These are phyloP conservation scores for Myotis vivesi DNA, from an alignment of 2,797 vertebrate genomes.

Conservation along the genomic window DNA sequence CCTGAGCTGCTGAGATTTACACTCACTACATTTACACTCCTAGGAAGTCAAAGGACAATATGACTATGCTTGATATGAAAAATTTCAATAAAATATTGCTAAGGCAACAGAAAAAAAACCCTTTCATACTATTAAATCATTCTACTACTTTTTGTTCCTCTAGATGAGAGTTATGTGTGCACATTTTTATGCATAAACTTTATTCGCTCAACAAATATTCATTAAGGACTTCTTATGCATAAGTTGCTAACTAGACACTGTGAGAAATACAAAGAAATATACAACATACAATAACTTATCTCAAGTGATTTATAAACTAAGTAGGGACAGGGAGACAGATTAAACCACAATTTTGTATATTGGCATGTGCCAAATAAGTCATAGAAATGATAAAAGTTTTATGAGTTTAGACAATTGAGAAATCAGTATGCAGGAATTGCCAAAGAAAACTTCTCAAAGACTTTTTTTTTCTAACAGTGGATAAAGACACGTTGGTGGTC, in stretches of 20 bases:
- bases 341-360: neutral
- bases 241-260: neutral
- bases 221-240: neutral
- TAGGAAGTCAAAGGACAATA: neutral
- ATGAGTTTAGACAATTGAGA: neutral
- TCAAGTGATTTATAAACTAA: constrained; percentile 28
- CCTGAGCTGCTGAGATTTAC: neutral
- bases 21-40: neutral
- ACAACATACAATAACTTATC: neutral
- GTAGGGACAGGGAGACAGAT: neutral
- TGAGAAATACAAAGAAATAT: constrained; percentile 29
- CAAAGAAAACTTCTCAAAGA: neutral
- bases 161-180: neutral
- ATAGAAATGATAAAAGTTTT: neutral
- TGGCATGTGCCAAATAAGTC: neutral
- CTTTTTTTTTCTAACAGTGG: neutral
- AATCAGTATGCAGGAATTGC: neutral
- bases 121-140: neutral
- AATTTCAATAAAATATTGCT: constrained; percentile 22
- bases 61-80: neutral
- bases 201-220: constrained; percentile 27
- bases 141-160: neutral
- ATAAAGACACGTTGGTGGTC: neutral
- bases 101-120: neutral
- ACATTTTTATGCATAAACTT: constrained; percentile 30